phyloP scores from a whole-genome alignment of 35 echinoderm and acorn worm species.

The Anneissia japonica region DNA sequence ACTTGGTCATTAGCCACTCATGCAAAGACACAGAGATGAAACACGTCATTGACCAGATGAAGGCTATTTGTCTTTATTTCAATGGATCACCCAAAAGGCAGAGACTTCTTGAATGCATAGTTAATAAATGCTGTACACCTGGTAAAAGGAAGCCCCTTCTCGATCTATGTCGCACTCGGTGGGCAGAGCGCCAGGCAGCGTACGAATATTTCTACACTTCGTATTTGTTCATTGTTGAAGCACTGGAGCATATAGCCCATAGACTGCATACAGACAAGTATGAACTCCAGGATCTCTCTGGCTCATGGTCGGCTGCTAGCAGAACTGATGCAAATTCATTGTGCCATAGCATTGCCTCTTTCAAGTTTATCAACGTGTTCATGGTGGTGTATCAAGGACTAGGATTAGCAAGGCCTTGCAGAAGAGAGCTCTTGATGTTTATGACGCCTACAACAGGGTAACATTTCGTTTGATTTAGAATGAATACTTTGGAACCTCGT shows the following conservation, averaged over 20 bases:
- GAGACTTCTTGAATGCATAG: no score
- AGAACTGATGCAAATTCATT: neutral
- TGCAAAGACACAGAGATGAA: no score
- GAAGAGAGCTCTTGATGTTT: no score
- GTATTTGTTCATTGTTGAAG: neutral
- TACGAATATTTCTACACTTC: slow-evolving; percentile 40
- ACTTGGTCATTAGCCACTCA: no score
- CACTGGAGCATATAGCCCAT: neutral
- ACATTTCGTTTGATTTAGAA: no score
- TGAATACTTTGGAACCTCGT: no score
- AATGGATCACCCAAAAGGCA: no score
- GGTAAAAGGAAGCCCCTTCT: slow-evolving; percentile 4
- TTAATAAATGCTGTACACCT: no score
- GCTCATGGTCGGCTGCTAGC: neutral
- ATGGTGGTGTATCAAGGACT: neutral
- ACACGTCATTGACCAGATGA: no score
- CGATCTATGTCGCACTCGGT: slow-evolving; percentile 31
- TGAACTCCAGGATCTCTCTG: no score
- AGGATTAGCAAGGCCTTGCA: neutral
- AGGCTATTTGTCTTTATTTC: no score
- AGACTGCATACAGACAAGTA: neutral
- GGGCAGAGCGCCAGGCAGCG: slow-evolving; percentile 30
- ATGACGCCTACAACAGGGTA: no score
- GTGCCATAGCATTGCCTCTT: neutral
- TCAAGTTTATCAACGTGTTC: neutral